A percentile compares a stretch with the other conserved stretches of the same genome.
Conservation (phyloP, 2,888 invertebrate species). For the Eurytoma californica region DNA sequence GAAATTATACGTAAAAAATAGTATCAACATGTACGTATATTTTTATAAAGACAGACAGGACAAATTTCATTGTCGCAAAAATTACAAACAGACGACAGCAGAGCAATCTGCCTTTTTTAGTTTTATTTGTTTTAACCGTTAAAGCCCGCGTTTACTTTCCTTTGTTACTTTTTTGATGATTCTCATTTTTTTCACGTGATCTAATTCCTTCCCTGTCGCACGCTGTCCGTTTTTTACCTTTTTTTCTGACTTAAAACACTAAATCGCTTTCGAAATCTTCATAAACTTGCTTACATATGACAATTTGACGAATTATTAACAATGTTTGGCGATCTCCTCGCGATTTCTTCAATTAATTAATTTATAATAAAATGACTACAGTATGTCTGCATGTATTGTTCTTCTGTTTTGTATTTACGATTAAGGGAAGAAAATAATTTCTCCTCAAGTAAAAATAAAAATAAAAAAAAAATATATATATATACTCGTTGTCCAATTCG, state of each 20-base stretch:
- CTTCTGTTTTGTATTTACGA: constrained; percentile 43
- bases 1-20: constrained; percentile 61
- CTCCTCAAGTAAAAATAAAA: constrained; percentile 54
- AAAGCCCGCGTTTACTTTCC: constrained; percentile 53
- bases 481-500: constrained; percentile 53
- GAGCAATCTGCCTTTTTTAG: constrained; percentile 52
- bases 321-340: constrained; percentile 48
- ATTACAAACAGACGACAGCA: constrained; percentile 63
- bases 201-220: constrained; percentile 45
- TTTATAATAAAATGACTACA: constrained; percentile 53
- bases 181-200: constrained; percentile 33
- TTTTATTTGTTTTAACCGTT: constrained; percentile 48
- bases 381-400: constrained; percentile 38
- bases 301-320: constrained; percentile 56
- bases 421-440: constrained; percentile 43
- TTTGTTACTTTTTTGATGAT: constrained; percentile 46
- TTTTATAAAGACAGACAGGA: constrained; percentile 66
- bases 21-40: constrained; percentile 67
- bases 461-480: constrained; percentile 50
- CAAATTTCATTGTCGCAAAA: constrained; percentile 61
- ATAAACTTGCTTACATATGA: constrained; percentile 53
- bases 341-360: constrained; percentile 44
- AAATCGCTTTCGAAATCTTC: constrained; percentile 53
- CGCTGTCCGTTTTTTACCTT: constrained; percentile 47
- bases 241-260: constrained; percentile 53